Percentiles rank a stretch among this genome's conserved stretches.
These are phyloP conservation scores for Sebastes matsubarae DNA, from an alignment of 2,797 vertebrate genomes.

Conservation along the genomic window DNA sequence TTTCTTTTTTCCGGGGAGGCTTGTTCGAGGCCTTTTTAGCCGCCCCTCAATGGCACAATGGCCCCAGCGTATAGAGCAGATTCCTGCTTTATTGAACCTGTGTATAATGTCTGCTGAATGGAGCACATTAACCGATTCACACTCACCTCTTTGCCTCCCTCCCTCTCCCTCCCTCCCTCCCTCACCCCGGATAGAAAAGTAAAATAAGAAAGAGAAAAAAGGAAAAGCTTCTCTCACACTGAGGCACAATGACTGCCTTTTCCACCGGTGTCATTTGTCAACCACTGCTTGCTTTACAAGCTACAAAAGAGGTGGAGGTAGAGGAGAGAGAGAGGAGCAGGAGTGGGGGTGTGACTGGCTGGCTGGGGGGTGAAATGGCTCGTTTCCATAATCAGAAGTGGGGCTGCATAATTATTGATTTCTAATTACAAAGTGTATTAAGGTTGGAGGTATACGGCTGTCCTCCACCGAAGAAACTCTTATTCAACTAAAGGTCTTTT, in stretches of 20 bases:
- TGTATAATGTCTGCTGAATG: slow-evolving; percentile 80
- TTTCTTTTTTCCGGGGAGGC: slow-evolving; percentile 50
- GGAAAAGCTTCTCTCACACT: slow-evolving; percentile 61
- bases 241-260: slow-evolving; percentile 80
- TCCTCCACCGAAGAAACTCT: too few relatives aligned
- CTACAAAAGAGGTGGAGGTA: slow-evolving; percentile 64
- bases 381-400: slow-evolving; percentile 40
- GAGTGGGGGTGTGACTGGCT: not conserved
- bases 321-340: slow-evolving; percentile 19
- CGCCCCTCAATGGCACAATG: slow-evolving; percentile 76
- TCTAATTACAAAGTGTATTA: slow-evolving; percentile 7
- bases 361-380: not conserved
- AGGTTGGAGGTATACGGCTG: not conserved
- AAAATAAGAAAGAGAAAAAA: slow-evolving; percentile 56
- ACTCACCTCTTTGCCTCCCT: slow-evolving; percentile 51
- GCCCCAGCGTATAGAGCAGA: slow-evolving; percentile 68
- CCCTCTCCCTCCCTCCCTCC: not conserved
- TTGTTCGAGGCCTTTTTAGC: slow-evolving; percentile 67
- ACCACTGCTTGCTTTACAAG: slow-evolving; percentile 79
- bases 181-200: slow-evolving; percentile 41
- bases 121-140: slow-evolving; percentile 82
- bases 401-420: slow-evolving; percentile 38
- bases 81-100: slow-evolving; percentile 82
- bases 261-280: slow-evolving; percentile 82
- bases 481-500: too few relatives aligned